Evolutionary conservation across 2,888 invertebrate species (phyloP), one percentile per base, ranked within the genome.

Genomic region (Chymomyza procnemis): DNA sequence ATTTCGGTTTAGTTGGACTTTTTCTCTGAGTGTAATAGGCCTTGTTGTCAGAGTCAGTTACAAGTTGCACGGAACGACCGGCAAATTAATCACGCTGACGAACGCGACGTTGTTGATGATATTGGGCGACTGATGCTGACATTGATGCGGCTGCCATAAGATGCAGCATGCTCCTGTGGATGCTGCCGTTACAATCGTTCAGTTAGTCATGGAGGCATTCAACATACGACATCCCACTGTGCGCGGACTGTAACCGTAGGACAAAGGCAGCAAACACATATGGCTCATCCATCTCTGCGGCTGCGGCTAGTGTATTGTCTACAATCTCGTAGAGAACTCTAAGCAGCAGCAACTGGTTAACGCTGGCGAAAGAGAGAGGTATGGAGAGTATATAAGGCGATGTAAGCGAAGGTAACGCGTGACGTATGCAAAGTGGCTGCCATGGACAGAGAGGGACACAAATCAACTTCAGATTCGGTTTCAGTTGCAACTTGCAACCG

Each of bases 51-150:
- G 16, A 50, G 50, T 50, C 50, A 68, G 76, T 75, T 74, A 69
- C 76, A 71, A 67, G 69, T 77, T 74, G 71, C 79, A 76, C 76
- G 78, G 80, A 73, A 75, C 76, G 80, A 83, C 75, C 76, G 74
- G 77, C 71, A 79, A 87, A 87, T 83, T 83, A 83, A 83, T 84
- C 83, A 84, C 80, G 70, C 81, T 75, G 86, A 83, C 77, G 86
- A 85, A 77, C 75, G 85, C 85, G 81, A 78, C 84, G 86, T 86
- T 84, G 84, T 83, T 83, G 87, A 87, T 82, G 87, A 85, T 83
- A 85, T 85, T 83, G 87, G 81, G 82, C 87, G 88, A 85, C 72
- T 78, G 86, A 83, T 85, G 84, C 86, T 85, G 87, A 87, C 86
- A 87, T 76, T 83, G 86, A 83, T 79, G 82, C 74, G 80, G 78